Percentiles rank a stretch among this genome's conserved stretches.
Conservation (phyloP, 2,797 vertebrate genomes). For the Aeoliscus strigatus region DNA sequence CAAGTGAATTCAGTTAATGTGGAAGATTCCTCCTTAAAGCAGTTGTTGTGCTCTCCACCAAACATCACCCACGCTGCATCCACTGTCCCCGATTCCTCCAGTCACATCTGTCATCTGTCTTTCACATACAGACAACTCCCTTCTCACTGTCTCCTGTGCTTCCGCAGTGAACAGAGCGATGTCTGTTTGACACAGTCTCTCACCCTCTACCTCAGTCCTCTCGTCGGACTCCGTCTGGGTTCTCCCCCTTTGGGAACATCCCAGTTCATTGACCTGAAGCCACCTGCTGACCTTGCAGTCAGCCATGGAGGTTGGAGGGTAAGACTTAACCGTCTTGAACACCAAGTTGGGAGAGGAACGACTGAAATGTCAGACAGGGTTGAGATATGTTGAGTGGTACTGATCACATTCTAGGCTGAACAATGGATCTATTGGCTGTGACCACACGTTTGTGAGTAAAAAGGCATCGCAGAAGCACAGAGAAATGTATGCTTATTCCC, state of each 20-base stretch:
- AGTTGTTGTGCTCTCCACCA: constrained; percentile 7
- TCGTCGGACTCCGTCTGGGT: constrained; percentile 8
- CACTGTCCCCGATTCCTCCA: constrained; percentile 10
- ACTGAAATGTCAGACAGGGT: background rate
- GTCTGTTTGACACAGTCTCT: constrained; percentile 37
- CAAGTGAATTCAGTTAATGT: background rate
- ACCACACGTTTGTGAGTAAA: background rate
- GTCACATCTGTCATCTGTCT: constrained; percentile 42
- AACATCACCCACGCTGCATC: constrained; percentile 9
- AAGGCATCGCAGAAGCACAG: background rate
- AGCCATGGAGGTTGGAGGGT: constrained; percentile 20
- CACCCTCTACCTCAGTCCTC: constrained; percentile 18
- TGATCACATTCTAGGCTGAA: no score
- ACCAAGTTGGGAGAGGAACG: background rate
- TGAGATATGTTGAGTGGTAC: constrained; percentile 1
- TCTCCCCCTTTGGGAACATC: constrained; percentile 27
- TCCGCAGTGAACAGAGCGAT: constrained; percentile 40
- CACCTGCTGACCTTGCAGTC: constrained; percentile 25
- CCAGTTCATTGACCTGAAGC: constrained; percentile 33
- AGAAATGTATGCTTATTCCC: constrained; percentile 1
- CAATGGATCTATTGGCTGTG: background rate
- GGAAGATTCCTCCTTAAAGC: constrained; percentile 14
- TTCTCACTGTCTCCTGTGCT: constrained; percentile 32
- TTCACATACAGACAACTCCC: constrained; percentile 26
- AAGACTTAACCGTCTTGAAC: constrained; percentile 12